Base-by-base conservation (phyloP, 2,888 invertebrate species). In the Drosophila vallismaia region DNA sequence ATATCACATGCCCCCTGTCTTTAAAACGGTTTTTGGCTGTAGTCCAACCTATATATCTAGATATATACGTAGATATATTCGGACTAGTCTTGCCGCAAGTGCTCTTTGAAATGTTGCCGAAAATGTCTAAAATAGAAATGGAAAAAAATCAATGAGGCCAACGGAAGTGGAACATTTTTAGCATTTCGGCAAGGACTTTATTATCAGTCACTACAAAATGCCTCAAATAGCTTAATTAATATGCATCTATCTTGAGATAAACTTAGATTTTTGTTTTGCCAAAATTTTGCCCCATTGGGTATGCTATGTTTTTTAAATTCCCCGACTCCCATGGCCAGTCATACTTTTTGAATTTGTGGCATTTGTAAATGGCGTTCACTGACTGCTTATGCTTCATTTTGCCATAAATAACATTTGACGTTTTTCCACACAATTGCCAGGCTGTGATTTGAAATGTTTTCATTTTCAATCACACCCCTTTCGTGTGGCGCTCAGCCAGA, bases 61-160 rank as follows among this genome's bases (percentile, higher is more conserved):
- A 48, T 10, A 1, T 31, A 50, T 42, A 74, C 40, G 24, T 57
- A 26, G 26, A 33, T 31, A 24, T 31, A 4, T 9, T 19, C 19
- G 19, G 19, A 19, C 5, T 6, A 51, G 19, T 57, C 51, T 60
- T 59, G 52, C 53, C 54, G 53, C 70, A 76, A 76, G 70, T 75
- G 72, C 72, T 70, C 72, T 80, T 68, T 46, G 49, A 59, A 54
- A 64, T 52, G 40, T 28, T 50, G 57, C 42, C 54, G 53, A 33
- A 60, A 52, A 56, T n/a, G 50, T 50, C 48, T 24, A 44, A 70
- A 72, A 75, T 45, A 51, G 19, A 75, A 75, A 80, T 63, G 64
- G 51, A 76, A 79, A 36, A 36, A 76, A 79, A 82, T 79, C 79
- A 79, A 79, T 79, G 71, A 44, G 42, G 56, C 9, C 71, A 69